Evolutionary conservation across 2,888 invertebrate species (phyloP).

Genomic region (Ophion slaviceki): DNA sequence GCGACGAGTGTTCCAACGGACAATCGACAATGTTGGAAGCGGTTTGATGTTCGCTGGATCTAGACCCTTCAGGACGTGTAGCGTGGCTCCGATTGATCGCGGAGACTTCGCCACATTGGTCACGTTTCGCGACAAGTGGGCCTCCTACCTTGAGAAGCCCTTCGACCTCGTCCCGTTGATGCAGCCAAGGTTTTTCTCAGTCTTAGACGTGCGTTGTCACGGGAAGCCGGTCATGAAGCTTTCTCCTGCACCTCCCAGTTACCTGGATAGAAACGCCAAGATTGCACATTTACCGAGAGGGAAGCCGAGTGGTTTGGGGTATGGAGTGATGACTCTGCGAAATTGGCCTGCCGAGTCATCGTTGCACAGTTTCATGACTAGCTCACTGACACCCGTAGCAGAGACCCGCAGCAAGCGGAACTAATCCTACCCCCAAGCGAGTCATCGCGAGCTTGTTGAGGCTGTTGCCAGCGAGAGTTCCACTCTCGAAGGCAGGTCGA

Average conservation of each 20-base stretch:
- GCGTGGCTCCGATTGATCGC: conserved; percentile 35
- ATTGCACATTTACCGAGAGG: conserved; percentile 44
- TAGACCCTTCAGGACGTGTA: conserved; percentile 3
- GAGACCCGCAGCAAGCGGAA: conserved; percentile 38
- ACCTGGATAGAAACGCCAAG: conserved; percentile 37
- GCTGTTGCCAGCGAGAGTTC: conserved; percentile 70
- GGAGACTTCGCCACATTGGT: conserved; percentile 37
- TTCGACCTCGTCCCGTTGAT: conserved; percentile 33
- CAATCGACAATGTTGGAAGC: conserved; percentile 35
- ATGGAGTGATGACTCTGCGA: conserved; percentile 65
- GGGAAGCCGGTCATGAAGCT: conserved; percentile 52
- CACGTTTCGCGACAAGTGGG: conserved; percentile 52
- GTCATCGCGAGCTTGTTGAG: conserved; percentile 61
- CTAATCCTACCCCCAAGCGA: conserved; percentile 26
- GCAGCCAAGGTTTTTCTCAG: conserved; percentile 50
- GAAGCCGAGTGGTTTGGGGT: conserved; percentile 21
- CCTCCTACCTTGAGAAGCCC: conserved; percentile 23
- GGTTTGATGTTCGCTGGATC: conserved; percentile 9
- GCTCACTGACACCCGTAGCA: conserved; percentile 39
- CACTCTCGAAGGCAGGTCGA: conserved; percentile 70
- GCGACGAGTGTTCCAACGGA: conserved; percentile 2
- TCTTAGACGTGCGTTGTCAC: conserved; percentile 21
- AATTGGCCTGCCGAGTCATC: conserved; percentile 62
- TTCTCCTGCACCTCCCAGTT: conserved; percentile 1
- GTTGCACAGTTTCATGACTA: conserved; percentile 57